Evolutionary conservation across 2,888 invertebrate species (phyloP).

Genomic region (Xanthia togata): DNA sequence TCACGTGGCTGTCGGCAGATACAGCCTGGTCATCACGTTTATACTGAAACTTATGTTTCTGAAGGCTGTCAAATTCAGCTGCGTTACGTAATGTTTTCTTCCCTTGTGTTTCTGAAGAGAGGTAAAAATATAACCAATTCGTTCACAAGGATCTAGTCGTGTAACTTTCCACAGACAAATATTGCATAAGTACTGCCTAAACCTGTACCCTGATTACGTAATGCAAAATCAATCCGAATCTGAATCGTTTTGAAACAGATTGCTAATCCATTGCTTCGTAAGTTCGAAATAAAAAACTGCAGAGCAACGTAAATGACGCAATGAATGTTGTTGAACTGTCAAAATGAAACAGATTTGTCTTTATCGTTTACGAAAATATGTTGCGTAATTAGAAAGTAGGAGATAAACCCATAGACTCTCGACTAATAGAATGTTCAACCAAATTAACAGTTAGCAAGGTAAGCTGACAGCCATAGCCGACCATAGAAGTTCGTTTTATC

Average conservation of each 20-base stretch:
- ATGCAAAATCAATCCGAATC: no score
- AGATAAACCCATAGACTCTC: no score
- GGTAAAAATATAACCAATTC: not conserved
- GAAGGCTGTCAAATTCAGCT: constrained; percentile 36
- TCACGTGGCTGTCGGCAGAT: constrained; percentile 36
- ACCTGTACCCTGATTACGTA: no score
- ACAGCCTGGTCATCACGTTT: constrained; percentile 21
- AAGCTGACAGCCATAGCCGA: not conserved
- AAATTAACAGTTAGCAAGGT: not conserved
- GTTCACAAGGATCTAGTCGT: not conserved
- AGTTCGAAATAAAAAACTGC: no score
- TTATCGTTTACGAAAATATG: no score
- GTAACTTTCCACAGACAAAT: not conserved
- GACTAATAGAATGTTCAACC: not conserved
- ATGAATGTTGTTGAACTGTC: no score
- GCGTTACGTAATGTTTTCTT: not conserved
- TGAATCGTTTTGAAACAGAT: no score
- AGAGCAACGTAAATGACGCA: no score
- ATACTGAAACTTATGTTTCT: not conserved
- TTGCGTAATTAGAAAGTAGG: no score
- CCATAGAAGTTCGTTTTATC: not conserved
- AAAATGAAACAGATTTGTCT: no score
- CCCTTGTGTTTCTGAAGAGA: not conserved
- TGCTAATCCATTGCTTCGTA: no score
- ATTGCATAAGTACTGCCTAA: not conserved